Percentiles rank a stretch among this genome's conserved stretches.
Conservation (phyloP, 2,113 vertebrate genomes). For the Tricholaema leucomelas region DNA sequence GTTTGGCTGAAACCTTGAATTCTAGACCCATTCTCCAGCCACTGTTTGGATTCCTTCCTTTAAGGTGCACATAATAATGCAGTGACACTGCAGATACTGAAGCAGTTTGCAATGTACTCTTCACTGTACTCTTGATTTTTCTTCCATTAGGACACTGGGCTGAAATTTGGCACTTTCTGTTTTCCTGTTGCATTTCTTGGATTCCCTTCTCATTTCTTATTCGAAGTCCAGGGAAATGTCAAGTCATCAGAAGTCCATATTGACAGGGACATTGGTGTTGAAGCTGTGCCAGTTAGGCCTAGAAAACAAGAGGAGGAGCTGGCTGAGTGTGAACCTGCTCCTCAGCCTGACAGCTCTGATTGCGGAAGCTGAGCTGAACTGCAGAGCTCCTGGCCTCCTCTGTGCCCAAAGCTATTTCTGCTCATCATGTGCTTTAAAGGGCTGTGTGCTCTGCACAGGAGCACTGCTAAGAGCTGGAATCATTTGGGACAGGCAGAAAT, state of each 20-base stretch:
- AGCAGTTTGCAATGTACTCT: neutral
- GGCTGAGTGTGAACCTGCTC: neutral
- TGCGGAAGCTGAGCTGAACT: neutral
- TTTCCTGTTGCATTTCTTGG: neutral
- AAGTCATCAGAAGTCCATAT: neutral
- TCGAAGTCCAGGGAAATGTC: neutral
- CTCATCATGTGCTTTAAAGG: neutral
- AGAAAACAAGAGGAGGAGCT: neutral
- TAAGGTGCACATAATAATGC: neutral
- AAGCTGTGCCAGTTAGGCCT: neutral
- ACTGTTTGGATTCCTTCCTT: neutral
- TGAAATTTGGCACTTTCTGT: neutral
- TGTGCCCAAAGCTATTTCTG: constrained; percentile 23
- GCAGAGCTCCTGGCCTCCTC: neutral
- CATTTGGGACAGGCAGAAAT: neutral
- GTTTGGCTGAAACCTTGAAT: neutral
- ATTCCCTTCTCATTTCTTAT: neutral
- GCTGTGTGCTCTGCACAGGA: neutral
- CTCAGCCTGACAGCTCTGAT: neutral
- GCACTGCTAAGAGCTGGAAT: neutral
- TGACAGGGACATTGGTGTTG: neutral
- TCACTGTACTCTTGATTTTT: neutral
- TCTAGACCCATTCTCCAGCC: neutral
- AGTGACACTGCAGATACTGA: neutral
- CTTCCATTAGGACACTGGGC: neutral